Percentiles rank a stretch among this genome's conserved stretches.
These are phyloP conservation scores for Apocheima hispidaria DNA, from an alignment of 2,888 invertebrate species.

Conservation along the genomic window DNA sequence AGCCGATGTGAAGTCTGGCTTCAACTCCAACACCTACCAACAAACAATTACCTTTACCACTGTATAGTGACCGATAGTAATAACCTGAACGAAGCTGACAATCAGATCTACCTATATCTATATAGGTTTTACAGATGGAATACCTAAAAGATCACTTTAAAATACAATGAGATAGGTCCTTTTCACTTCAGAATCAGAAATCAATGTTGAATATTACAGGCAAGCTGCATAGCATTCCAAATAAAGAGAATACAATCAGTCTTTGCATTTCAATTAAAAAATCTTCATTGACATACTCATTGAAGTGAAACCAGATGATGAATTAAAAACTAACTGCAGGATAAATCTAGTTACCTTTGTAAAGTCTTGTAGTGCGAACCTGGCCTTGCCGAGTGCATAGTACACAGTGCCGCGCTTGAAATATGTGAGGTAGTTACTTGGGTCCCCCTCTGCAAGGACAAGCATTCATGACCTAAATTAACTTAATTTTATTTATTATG, in stretches of 20 bases:
- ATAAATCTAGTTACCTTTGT: slow-evolving; percentile 84
- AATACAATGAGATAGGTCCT: too few relatives aligned
- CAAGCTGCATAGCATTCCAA: neutral
- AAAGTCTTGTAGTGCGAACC: slow-evolving; percentile 97
- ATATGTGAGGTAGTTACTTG: slow-evolving; percentile 97
- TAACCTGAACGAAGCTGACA: too few relatives aligned
- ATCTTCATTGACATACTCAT: slow-evolving; percentile 17
- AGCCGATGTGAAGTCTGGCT: slow-evolving; percentile 97
- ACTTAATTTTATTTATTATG: neutral
- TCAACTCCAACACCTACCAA: slow-evolving; percentile 92
- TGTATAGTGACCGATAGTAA: neutral
- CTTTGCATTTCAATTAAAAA: neutral
- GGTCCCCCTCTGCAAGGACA: slow-evolving; percentile 94
- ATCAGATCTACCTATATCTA: too few relatives aligned
- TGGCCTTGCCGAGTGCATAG: slow-evolving; percentile 97
- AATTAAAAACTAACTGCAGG: neutral
- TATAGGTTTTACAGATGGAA: too few relatives aligned
- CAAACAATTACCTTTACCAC: neutral
- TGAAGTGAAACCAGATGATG: slow-evolving; percentile 3
- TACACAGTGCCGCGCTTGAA: slow-evolving; percentile 98
- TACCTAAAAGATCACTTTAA: too few relatives aligned
- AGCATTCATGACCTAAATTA: slow-evolving; percentile 1
- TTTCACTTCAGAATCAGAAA: too few relatives aligned
- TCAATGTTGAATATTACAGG: too few relatives aligned
- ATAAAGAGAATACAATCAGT: neutral